Conservation (phyloP, 2,888 invertebrate species). For the Lumbricus terrestris region DNA sequence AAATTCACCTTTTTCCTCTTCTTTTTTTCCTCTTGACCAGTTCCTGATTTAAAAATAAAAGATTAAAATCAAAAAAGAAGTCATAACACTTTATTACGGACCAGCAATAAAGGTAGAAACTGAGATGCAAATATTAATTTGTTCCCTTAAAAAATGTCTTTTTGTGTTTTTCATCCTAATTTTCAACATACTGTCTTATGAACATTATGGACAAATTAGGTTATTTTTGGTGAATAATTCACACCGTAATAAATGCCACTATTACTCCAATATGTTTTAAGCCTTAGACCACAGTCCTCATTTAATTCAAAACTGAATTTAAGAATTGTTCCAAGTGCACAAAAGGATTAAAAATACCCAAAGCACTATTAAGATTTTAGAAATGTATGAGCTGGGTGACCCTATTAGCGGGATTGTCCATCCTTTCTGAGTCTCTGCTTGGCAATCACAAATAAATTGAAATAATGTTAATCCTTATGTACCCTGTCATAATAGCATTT, state of each 20-base stretch:
- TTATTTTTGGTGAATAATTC: not conserved
- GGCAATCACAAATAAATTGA: too few species aligned
- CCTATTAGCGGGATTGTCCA: too few species aligned
- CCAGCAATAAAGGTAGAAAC: not conserved
- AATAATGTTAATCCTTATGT: too few species aligned
- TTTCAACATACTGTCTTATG: not conserved
- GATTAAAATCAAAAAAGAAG: not conserved
- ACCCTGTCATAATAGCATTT: too few species aligned
- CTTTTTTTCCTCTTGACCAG: not conserved
- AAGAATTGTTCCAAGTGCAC: not conserved
- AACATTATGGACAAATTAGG: not conserved
- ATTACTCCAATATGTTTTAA: not conserved
- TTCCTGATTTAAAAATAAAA: not conserved
- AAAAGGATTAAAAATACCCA: not conserved
- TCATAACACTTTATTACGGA: not conserved
- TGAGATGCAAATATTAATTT: not conserved
- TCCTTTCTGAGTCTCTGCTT: too few species aligned
- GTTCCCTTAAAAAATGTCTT: not conserved
- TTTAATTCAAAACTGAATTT: not conserved
- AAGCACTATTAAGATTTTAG: too few species aligned
- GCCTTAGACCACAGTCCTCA: too few species aligned
- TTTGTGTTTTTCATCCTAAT: not conserved
- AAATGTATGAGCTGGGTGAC: too few species aligned
- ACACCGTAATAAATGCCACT: not conserved
- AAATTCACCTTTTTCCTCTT: not conserved